Base-by-base conservation (phyloP, 2,797 vertebrate species). In the Parauchenoglanis punctatus region DNA sequence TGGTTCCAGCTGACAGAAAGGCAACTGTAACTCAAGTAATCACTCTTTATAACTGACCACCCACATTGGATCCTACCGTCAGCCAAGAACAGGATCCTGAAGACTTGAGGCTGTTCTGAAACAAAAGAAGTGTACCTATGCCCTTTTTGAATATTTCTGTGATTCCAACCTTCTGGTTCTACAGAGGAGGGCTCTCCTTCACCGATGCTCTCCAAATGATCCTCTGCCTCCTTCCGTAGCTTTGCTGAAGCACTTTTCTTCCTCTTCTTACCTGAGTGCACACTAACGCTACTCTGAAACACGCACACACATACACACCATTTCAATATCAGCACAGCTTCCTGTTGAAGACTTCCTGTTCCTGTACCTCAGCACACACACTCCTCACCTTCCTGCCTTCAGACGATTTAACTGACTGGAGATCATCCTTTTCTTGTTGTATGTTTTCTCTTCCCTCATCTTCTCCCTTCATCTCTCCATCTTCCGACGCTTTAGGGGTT, bases 361-460 rank as follows among this genome's bases (percentile, higher is more conserved):
- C n/a, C n/a, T n/a, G n/a, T n/a, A 67, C 15, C 15, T 81, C 78
- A 25, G 35, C n/a, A n/a, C 31, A 25, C 40, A 49, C 54, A 49
- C 7, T n/a, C 40, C 85, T 89, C 86, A 95, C 95, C 94, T 94
- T 90, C 17, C 52, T 92, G 49, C 88, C 89, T 25, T 93, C 89
- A 31, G 56, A 49, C 1, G 61, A 84, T 72, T 90, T 88, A 15
- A 88, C 76, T 3, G 92, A 91, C 83, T 49, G 80, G 0, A 0
- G 25, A 73, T 93, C 95, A 35, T 94, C 93, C 3, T 94, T 94
- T 20, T 1, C 25, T 18, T 80, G 84, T 0, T 70, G 78, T 15
- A 63, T 35, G 0, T 72, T 87, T 10, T 76, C 81, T 23, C 68
- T 4, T 1, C 23, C 25, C 3, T 90, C 90, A n/a, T 72, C 89